These are phyloP conservation scores for Halocaridina rubra DNA, from an alignment of 2,888 invertebrate species.

Conservation along the genomic window DNA sequence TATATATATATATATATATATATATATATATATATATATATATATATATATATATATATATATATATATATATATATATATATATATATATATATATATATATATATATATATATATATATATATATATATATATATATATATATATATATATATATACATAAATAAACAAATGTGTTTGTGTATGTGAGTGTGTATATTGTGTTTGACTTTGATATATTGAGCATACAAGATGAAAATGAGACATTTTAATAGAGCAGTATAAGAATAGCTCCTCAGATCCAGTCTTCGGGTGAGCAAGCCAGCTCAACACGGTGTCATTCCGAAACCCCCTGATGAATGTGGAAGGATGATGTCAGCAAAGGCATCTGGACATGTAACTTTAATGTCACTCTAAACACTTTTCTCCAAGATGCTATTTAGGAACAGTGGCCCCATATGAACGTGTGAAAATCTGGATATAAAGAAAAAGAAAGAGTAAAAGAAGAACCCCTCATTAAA, in stretches of 20 bases:
- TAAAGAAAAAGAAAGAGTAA: too few relatives aligned
- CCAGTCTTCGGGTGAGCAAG: too few relatives aligned
- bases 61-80: constrained; percentile 4
- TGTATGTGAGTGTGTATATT: neutral
- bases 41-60: constrained; percentile 1
- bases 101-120: constrained; percentile 8
- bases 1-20: constrained; percentile 8
- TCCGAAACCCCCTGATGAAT: too few relatives aligned
- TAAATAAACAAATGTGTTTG: neutral
- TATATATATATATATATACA: constrained; percentile 8
- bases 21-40: constrained; percentile 1
- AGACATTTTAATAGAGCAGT: neutral
- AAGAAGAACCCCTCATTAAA: too few relatives aligned
- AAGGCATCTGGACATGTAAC: too few relatives aligned
- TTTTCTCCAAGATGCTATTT: too few relatives aligned
- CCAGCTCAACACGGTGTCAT: too few relatives aligned
- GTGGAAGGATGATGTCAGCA: too few relatives aligned
- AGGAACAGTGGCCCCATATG: too few relatives aligned
- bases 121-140: constrained; percentile 8
- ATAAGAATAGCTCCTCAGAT: too few relatives aligned
- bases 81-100: constrained; percentile 8
- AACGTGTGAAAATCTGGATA: too few relatives aligned
- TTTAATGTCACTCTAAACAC: too few relatives aligned
- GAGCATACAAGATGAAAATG: neutral
- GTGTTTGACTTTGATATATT: neutral